Evolutionary conservation across 2,797 vertebrate genomes (phyloP).

Genomic region (Halcyon badia): DNA sequence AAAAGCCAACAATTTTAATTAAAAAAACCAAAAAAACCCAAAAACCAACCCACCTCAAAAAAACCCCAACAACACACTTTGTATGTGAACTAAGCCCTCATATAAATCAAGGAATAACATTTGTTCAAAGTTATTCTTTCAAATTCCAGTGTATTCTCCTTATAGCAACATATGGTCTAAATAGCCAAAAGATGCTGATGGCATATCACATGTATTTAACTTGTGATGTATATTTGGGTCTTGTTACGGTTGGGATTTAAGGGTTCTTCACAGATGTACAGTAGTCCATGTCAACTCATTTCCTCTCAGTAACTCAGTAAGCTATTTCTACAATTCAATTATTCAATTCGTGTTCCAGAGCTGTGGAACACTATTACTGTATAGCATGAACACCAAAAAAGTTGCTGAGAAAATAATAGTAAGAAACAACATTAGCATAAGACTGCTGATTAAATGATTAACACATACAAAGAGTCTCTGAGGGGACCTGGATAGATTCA

Average conservation of each 20-base stretch:
- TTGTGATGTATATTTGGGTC: not conserved
- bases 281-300: not conserved
- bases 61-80: not conserved
- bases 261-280: not conserved
- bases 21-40: accelerated
- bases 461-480: not conserved
- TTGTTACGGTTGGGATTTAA: not conserved
- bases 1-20: not conserved
- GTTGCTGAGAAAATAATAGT: not conserved
- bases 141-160: not conserved
- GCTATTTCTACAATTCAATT: not conserved
- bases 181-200: constrained; percentile 8
- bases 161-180: not conserved
- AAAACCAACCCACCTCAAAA: not conserved
- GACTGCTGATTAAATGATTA: not conserved
- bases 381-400: not conserved
- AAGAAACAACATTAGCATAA: not conserved
- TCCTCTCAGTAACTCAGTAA: not conserved
- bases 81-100: not conserved
- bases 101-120: not conserved
- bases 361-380: not conserved
- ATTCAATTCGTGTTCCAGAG: not conserved
- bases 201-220: not conserved
- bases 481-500: not conserved
- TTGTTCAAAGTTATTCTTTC: not conserved